Base-by-base conservation (phyloP, 2,888 invertebrate species). In the Yponomeuta cagnagella region DNA sequence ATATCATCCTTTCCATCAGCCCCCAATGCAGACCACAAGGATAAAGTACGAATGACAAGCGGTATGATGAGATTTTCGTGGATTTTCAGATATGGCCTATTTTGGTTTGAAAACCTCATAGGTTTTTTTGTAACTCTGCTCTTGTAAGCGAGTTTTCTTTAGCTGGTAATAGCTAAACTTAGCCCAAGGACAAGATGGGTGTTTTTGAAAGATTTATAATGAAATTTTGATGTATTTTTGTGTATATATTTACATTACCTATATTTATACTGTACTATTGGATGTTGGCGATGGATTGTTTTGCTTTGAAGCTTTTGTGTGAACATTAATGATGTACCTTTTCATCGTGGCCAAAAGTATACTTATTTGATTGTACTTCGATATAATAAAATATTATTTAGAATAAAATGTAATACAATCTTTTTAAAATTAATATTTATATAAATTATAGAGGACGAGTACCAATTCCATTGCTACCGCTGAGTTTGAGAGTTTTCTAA, bases 1-100 rank as follows among this genome's bases (percentile, higher is more conserved):
- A 77, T 87, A 89, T 72, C 92, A 92, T 70, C 90, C 91, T 5
- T 90, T 89, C 82, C 92, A 92, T 73, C 90, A 90, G 73, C 92
- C 92, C 4, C 84, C 86, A 2, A 83, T 87, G 84, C 90, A 89
- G 75, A 84, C 85, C 70, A 85, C 86, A 43, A 63, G 70, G 52
- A 43, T 37, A 37, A 67, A 67, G 67, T 67, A 43, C 43, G 67
- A 43, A 10, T 67, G 67, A 67, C 5, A 58, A 12, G 15, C 52
- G 52, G 52, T 15, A 58, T 15, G 15, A 58, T 58, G 52, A 23
- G 68, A 52, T 68, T 68, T 68, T 68, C 2, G 65, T 33, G 68
- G 52, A 68, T 52, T 68, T 48, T 48, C 23, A 30, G 12, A 68
- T 23, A 9, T 48, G 23, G 31, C 48, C 68, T 37, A 31, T 30